Evolutionary conservation across 2,797 vertebrate genomes (phyloP), one percentile per base, ranked within the genome.

Genomic region (Spinus pinus): DNA sequence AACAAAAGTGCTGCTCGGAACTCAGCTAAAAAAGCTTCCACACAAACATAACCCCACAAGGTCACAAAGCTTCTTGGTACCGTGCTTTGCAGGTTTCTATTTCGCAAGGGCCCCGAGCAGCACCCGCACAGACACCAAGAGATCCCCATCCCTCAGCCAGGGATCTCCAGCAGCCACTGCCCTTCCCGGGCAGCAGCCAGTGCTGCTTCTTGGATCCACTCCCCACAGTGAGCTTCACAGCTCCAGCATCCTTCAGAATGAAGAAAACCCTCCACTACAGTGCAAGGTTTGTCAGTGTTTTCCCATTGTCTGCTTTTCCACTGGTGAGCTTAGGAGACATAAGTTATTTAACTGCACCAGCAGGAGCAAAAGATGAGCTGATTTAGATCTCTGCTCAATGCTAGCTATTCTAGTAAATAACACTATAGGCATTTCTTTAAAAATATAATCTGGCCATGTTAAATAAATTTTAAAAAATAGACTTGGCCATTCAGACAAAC

Each of bases 61-160:
- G 46, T 65, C 12, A 3, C 27, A 50, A 51, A 75, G 33, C 7
- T n/a, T 60, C 60, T 74, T 1, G 2, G 30, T 60, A 46, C 2
- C 0, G 0, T 35, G 18, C 54, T 83, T 64, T 44, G n/a, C 62
- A 71, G 67, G 49, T 46, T 60, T 53, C 27, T 39, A 8, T 81
- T 90, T 51, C 0, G 0, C 42, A 31, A 58, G 80, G 1, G 1
- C 41, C 20, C 21, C 0, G 4, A 57, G 47, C 35, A 65, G 37
- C 10, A 1, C 16, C 6, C 0, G 0, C 1, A 4, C 10, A 12
- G n/a, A 7, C 25, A 3, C 28, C 10, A 13, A 12, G 21, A 14
- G 9, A 12, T 47, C 41, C 24, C 2, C 8, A 10, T 47, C 50
- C 57, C 4, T 47, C 86, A 78, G 72, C 79, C 78, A 47, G 74